Evolutionary conservation across 2,113 vertebrate genomes (phyloP).

Genomic region (Dasyornis broadbenti): DNA sequence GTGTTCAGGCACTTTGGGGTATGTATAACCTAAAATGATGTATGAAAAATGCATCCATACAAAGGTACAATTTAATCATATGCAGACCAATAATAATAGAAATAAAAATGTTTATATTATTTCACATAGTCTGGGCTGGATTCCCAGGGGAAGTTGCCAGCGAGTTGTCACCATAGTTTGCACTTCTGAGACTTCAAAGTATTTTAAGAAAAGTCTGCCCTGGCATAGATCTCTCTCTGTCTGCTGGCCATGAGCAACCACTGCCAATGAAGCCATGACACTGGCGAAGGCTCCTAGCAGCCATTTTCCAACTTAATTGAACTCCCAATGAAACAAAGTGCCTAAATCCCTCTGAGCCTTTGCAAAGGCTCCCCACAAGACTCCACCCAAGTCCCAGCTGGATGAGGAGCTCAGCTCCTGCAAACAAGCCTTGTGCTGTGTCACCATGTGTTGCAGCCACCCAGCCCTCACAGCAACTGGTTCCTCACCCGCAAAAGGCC

Average conservation of each 20-base stretch:
- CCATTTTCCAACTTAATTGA: background rate
- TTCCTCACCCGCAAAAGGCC: background rate
- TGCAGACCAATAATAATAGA: background rate
- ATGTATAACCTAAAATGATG: background rate
- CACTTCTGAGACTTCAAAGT: background rate
- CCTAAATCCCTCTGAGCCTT: background rate
- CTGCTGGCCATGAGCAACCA: background rate
- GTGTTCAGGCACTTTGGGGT: accelerated
- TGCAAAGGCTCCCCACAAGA: background rate
- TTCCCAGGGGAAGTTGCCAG: background rate
- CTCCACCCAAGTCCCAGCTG: background rate
- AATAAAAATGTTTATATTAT: background rate
- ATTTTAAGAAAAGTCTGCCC: accelerated
- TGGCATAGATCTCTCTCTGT: accelerated
- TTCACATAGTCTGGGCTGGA: background rate
- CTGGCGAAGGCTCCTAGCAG: accelerated
- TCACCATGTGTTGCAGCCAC: accelerated
- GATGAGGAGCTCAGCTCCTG: background rate
- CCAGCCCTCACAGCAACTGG: accelerated
- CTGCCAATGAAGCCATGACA: accelerated
- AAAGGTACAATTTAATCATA: background rate
- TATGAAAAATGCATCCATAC: background rate
- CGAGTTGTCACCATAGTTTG: accelerated
- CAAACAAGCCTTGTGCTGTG: background rate
- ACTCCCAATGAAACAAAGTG: background rate